Evolutionary conservation across 64 coral and sea anemone genomes (phyloP).

Genomic region (Astreopora myriophthalma): DNA sequence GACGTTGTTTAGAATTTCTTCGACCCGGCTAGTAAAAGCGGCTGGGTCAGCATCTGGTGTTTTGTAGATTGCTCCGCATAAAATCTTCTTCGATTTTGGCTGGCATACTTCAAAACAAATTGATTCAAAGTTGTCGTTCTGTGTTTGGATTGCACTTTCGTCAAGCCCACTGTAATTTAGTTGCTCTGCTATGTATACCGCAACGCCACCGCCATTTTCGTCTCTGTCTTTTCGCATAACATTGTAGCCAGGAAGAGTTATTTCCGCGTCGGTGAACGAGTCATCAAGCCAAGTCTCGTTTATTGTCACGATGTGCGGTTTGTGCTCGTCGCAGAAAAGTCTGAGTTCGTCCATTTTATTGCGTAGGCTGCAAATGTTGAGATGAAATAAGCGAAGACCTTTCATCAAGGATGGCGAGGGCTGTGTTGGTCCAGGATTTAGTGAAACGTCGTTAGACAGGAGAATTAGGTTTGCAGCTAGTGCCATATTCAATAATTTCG

Average conservation of each 20-base stretch:
- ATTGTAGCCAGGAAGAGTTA: slow-evolving; percentile 8
- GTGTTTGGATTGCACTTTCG: neutral
- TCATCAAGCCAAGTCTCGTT: too few species aligned
- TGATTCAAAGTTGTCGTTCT: neutral
- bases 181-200: slow-evolving; percentile 13
- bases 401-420: neutral
- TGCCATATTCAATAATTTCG: neutral
- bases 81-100: too few species aligned
- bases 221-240: slow-evolving; percentile 47
- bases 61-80: neutral
- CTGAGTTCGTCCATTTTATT: too few species aligned
- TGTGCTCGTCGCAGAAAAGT: neutral
- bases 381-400: slow-evolving; percentile 21
- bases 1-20: slow-evolving; percentile 27
- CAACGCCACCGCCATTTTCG: neutral
- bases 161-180: neutral
- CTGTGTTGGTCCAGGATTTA: slow-evolving; percentile 22
- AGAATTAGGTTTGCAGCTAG: slow-evolving; percentile 49
- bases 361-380: slow-evolving; percentile 46
- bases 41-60: neutral
- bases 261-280: neutral
- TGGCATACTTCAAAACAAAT: too few species aligned
- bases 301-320: slow-evolving; percentile 1
- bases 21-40: neutral
- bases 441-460: slow-evolving; percentile 47